Conservation (phyloP, 2,888 invertebrate species). For the Helleia helle region DNA sequence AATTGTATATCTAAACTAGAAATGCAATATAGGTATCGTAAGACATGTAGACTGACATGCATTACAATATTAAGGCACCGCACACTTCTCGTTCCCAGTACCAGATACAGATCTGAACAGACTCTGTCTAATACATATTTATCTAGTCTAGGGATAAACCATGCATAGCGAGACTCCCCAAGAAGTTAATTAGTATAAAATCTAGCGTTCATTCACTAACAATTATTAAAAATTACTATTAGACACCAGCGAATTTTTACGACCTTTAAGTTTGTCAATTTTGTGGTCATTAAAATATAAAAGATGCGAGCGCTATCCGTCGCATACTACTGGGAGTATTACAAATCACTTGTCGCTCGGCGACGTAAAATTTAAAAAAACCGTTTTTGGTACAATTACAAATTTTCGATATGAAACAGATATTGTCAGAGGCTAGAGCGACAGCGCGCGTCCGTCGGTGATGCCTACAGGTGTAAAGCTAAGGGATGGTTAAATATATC, state of each 20-base stretch:
- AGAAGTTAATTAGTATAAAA: constrained; percentile 34
- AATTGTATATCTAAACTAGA: constrained; percentile 65
- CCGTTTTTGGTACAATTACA: constrained; percentile 23
- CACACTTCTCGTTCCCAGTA: constrained; percentile 33
- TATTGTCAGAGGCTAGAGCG: constrained; percentile 25
- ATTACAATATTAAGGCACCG: constrained; percentile 56
- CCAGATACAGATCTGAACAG: constrained; percentile 22
- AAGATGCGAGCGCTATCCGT: constrained; percentile 1
- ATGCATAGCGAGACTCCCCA: constrained; percentile 44
- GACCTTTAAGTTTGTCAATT: constrained; percentile 6
- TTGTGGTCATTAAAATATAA: constrained; percentile 10
- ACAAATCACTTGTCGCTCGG: constrained; percentile 10
- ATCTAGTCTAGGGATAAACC: constrained; percentile 55
- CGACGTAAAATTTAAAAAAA: constrained; percentile 18
- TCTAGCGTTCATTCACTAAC: constrained; percentile 53
- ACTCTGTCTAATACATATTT: constrained; percentile 57
- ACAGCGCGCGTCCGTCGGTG: neutral
- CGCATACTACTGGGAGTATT: constrained; percentile 15
- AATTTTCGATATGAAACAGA: constrained; percentile 38
- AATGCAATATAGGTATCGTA: constrained; percentile 64
- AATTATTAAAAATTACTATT: constrained; percentile 38
- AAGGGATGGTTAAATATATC: constrained; percentile 12
- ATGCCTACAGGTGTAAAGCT: constrained; percentile 32
- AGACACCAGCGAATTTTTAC: constrained; percentile 21
- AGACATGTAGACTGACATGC: constrained; percentile 54